Evolutionary conservation across 1,140 invertebrate species (phyloP), one percentile per base, ranked within the genome.

Genomic region (Bombus vancouverensis): DNA sequence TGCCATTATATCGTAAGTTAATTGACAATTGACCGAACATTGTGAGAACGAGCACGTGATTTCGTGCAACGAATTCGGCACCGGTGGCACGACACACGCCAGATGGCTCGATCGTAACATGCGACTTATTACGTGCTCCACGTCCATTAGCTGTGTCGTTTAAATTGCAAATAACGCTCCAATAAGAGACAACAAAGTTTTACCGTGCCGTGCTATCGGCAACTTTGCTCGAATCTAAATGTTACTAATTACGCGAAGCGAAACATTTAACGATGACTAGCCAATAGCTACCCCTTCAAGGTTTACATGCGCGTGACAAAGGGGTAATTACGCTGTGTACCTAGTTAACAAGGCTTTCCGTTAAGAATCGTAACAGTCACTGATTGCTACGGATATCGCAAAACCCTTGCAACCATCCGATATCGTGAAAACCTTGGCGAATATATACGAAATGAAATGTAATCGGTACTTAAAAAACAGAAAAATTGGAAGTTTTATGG

Each of bases 181-280:
- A 71, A 73, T 77, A 44, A 59, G 81, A 73, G 83, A 89, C 88
- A 81, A 89, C 12, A 70, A 25, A 68, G 6, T 34, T 71, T 42
- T 47, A 83, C 22, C 18, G 18, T 39, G 28, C 10, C 73, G n/a
- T 39, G 25, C 75, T n/a, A n/a, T 81, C 85, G 83, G 83, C 85
- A 81, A 90, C 68, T 88, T 91, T 77, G 34, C 47, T 53, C 66
- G 62, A 83, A 88, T 82, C 85, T 90, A 90, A 92, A 90, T 87
- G 85, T 73, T 73, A 72, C 85, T 83, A 92, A 91, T 91, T 92
- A 90, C 78, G 65, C 22, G 37, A 25, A 32, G 65, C 80, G 39
- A 77, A 90, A 88, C 86, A 88, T 91, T 88, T 81, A 84, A 90
- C 68, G 57, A 72, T 77, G 77, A 82, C 89, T 84, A 75, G 84